phyloP scores from a whole-genome alignment of 2,797 vertebrate genomes.

The Hemibagrus guttatus region DNA sequence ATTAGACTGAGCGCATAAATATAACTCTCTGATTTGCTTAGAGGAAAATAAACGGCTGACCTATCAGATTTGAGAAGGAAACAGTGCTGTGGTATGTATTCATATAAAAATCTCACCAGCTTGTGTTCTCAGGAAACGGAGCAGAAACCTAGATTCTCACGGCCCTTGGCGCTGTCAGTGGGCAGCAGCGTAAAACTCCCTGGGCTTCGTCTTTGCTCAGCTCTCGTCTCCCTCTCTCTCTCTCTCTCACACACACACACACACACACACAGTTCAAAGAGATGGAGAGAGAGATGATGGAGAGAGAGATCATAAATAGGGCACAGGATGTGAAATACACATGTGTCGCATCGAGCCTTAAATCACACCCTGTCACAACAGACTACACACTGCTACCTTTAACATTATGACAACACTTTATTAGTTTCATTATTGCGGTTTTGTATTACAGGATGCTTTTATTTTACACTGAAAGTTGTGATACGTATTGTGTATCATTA shows the following conservation, averaged over 20 bases:
- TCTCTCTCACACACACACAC: background rate
- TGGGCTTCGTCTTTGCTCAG: background rate
- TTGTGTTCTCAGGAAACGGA: background rate
- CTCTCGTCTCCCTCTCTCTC: background rate
- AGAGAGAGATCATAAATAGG: background rate
- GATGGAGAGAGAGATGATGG: background rate
- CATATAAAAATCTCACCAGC: background rate
- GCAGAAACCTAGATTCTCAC: background rate
- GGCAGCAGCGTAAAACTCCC: background rate
- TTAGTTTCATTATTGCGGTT: background rate
- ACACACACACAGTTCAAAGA: background rate
- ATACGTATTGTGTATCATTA: background rate
- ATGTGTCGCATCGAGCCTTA: background rate
- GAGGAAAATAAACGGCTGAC: background rate
- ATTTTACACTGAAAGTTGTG: background rate
- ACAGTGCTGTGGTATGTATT: background rate
- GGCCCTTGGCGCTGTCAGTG: background rate
- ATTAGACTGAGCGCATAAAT: too few species aligned
- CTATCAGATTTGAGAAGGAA: background rate
- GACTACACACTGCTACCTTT: background rate
- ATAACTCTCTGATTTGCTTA: background rate
- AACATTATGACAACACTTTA: background rate
- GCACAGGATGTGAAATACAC: background rate
- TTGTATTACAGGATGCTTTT: background rate
- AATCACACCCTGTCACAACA: background rate